Evolutionary conservation across 2,888 invertebrate genomes (phyloP).

Genomic region (Drosophila ustulata): DNA sequence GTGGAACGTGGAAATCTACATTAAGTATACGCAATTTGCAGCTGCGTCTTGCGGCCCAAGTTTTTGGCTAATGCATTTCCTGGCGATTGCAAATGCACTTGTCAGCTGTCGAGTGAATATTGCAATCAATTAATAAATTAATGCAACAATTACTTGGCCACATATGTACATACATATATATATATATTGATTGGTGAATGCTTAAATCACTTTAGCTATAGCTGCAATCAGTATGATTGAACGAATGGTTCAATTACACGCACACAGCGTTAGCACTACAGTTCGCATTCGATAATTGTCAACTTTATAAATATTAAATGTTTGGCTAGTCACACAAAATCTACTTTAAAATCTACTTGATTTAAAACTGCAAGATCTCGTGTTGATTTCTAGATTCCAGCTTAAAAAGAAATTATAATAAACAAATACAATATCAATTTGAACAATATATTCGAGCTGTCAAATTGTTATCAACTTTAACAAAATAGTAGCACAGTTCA

Average conservation of each 20-base stretch:
- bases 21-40: neutral
- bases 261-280: too few species aligned
- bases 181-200: neutral
- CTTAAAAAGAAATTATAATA: too few species aligned
- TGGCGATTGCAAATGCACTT: neutral
- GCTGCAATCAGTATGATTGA: neutral
- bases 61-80: slow-evolving; percentile 1
- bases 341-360: too few species aligned
- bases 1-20: slow-evolving; percentile 9
- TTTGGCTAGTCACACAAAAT: too few species aligned
- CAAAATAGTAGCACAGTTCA: too few species aligned
- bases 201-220: neutral
- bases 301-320: too few species aligned
- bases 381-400: too few species aligned
- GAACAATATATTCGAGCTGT: too few species aligned
- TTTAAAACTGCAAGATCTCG: too few species aligned
- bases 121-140: neutral
- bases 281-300: too few species aligned
- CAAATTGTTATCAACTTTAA: too few species aligned
- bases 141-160: neutral
- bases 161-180: neutral
- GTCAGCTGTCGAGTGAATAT: neutral
- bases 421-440: too few species aligned
- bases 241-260: neutral
- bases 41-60: neutral